Conservation (phyloP, 1,140 invertebrate genomes). For the Euura saliciscinereae region DNA sequence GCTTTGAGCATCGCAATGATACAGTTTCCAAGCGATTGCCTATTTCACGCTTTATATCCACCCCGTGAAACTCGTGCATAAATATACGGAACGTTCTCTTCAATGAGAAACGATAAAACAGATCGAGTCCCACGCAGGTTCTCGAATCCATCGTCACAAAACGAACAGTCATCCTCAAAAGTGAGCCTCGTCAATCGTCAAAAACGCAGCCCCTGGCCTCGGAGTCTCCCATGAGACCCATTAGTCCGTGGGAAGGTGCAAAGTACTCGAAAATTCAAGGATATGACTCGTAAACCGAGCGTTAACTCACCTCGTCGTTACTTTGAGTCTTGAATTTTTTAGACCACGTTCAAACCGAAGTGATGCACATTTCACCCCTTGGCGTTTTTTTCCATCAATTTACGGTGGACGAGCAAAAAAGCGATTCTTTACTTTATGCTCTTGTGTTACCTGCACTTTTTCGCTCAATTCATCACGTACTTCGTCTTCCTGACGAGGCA, state of each 20-base stretch:
- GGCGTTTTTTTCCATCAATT: too few species aligned
- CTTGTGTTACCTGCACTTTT: too few species aligned
- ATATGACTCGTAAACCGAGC: not conserved
- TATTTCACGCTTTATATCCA: not conserved
- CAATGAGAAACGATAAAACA: too few species aligned
- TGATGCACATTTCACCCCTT: too few species aligned
- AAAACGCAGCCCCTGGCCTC: not conserved
- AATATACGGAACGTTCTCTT: too few species aligned
- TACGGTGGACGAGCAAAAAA: too few species aligned
- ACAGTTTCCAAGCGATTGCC: not conserved
- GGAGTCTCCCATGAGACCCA: not conserved
- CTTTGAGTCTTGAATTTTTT: not conserved
- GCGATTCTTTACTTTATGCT: too few species aligned
- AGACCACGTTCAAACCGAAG: not conserved
- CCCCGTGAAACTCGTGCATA: too few species aligned
- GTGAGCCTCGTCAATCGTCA: not conserved
- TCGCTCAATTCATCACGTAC: too few species aligned
- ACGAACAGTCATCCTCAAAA: not conserved
- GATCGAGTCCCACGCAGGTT: too few species aligned
- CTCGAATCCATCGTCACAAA: not conserved
- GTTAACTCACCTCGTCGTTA: not conserved
- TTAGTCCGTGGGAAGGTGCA: not conserved
- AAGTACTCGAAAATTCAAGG: constrained; percentile 1
- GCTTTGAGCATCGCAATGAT: not conserved
- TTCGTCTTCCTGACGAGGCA: too few species aligned